Conservation (phyloP, 2,113 vertebrate species). For the Panthera uncia region DNA sequence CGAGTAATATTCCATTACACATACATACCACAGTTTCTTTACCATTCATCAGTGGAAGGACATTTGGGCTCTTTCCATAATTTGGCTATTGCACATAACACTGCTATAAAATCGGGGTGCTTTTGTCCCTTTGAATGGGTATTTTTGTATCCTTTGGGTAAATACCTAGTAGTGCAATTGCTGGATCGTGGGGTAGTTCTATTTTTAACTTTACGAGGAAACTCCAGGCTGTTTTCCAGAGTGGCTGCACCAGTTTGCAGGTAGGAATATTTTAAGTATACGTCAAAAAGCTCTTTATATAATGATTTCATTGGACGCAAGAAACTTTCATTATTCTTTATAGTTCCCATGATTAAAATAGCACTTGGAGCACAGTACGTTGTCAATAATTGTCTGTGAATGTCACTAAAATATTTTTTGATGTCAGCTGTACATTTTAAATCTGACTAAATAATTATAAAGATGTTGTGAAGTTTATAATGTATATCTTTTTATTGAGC, state of each 20-base stretch:
- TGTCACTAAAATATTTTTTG: not conserved
- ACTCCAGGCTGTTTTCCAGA: not conserved
- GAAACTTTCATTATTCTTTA: not conserved
- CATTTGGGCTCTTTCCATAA: not conserved
- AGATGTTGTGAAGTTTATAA: not conserved
- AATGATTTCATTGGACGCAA: not conserved
- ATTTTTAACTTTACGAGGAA: not conserved
- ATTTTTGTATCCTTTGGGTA: not conserved
- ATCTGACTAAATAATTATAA: slow-evolving; percentile 27
- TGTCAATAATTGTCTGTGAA: not conserved
- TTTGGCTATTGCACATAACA: not conserved
- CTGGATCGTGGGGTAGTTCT: not conserved
- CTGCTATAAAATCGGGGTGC: not conserved
- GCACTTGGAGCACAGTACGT: not conserved
- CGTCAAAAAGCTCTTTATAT: not conserved
- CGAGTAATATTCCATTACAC: not conserved
- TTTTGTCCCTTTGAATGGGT: not conserved
- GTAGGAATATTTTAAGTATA: not conserved
- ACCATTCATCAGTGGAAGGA: not conserved
- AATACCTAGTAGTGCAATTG: not conserved
- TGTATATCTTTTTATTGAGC: not conserved
- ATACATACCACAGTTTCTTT: not conserved
- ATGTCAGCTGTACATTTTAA: not conserved
- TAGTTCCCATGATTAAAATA: not conserved
- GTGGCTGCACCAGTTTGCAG: not conserved